Percentiles rank a stretch among this genome's conserved stretches.
Evolutionary conservation across 2,797 vertebrate species (phyloP).

Genomic region (Chiropotes sagulatus): DNA sequence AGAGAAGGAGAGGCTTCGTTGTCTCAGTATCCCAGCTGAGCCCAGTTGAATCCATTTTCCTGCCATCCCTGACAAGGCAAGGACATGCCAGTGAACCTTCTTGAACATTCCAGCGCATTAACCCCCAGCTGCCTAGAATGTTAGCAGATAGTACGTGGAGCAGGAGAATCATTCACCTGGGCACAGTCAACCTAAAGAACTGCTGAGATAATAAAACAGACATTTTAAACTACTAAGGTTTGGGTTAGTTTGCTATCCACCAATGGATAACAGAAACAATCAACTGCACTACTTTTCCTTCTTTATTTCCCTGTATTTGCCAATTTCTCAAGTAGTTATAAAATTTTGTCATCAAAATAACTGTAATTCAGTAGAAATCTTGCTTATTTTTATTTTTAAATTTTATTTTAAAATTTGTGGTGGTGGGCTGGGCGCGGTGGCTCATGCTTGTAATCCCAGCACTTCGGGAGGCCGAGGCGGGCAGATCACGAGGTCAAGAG

Average conservation of each 20-base stretch:
- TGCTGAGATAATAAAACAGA: not conserved
- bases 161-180: not conserved
- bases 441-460: no score
- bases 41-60: not conserved
- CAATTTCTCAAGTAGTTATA: not conserved
- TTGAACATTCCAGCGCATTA: not conserved
- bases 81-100: not conserved
- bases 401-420: not conserved
- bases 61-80: not conserved
- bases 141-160: not conserved
- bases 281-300: not conserved
- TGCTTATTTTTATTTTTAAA: not conserved
- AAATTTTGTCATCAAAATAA: not conserved
- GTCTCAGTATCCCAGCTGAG: not conserved
- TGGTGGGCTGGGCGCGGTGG: not conserved
- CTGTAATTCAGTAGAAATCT: not conserved
- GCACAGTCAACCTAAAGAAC: not conserved
- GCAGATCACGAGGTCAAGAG: no score
- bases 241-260: not conserved
- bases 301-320: not conserved
- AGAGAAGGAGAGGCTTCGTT: not conserved
- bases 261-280: not conserved
- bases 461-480: no score
- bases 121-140: not conserved
- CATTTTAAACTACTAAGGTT: not conserved